Evolutionary conservation across 2,113 vertebrate genomes (phyloP), one percentile per base, ranked within the genome.

Genomic region (Bos indicus): DNA sequence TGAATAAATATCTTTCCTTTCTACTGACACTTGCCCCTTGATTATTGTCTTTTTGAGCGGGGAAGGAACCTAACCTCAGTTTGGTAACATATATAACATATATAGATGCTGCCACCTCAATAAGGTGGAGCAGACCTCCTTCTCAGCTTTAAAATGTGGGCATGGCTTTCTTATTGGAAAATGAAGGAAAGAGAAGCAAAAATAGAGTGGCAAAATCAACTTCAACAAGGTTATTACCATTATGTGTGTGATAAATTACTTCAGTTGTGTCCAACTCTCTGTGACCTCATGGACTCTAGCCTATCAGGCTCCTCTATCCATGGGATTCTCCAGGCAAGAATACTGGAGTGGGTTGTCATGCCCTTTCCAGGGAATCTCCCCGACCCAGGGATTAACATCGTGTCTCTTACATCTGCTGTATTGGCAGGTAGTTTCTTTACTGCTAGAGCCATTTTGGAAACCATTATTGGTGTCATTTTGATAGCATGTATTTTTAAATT

Each of bases 311-410:
- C 16, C 16, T 19, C 62, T 67, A 16, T 67, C 33, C 7, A 67
- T n/a, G 62, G 7, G 33, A n/a, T 33, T 67, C 4, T 67, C 3
- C 33, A n/a, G 7, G 16, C 16, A 67, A 67, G 16, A n/a, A n/a
- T n/a, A 67, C 33, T 67, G 30, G 16, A 67, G 62, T 67, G 62
- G 17, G 7, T 1, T n/a, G 3, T 9, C 62, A 67, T n/a, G 16
- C 14, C 16, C 30, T 67, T n/a, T 67, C 33, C 62, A 67, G 7
- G 62, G 16, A 14, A 67, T n/a, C 62, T 67, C n/a, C 33, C 33
- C 7, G 0, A 67, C 62, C 33, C 33, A 67, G 16, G 62, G 62
- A 67, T n/a, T n/a, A n/a, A n/a, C 3, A 33, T 17, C 16, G 0
- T 17, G 62, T 67, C 62, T 67, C 33, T n/a, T n/a, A 17, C 3